phyloP scores from a whole-genome alignment of 30 jellyfish, hydroid and myxozoan genomes.

The Mastigias papua region DNA sequence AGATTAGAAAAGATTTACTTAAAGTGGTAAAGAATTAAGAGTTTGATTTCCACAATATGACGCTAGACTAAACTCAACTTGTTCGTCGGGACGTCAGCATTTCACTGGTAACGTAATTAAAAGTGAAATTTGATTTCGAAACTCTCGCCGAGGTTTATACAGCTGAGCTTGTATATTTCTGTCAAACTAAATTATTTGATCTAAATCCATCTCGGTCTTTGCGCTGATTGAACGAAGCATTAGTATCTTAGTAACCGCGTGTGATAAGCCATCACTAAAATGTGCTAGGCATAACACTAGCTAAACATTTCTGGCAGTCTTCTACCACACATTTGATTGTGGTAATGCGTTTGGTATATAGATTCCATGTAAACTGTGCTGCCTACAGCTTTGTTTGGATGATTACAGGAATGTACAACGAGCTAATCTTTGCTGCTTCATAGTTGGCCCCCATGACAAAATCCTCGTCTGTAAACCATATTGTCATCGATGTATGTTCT shows the following conservation, averaged over 20 bases:
- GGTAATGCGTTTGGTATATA: neutral
- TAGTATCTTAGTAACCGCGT: constrained; percentile 42
- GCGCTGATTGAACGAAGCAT: constrained; percentile 32
- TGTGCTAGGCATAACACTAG: neutral
- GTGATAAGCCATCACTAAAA: neutral
- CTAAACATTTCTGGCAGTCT: neutral
- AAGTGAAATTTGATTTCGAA: constrained; percentile 38
- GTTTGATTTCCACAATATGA: neutral
- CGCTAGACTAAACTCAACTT: neutral
- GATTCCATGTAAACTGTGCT: neutral
- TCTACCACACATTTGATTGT: neutral
- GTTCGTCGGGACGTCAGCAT: neutral
- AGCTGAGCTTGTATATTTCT: constrained; percentile 37
- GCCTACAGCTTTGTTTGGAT: too few relatives aligned
- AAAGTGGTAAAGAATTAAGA: neutral
- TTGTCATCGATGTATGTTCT: too few relatives aligned
- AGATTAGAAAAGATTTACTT: too few relatives aligned
- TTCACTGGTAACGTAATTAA: constrained; percentile 19
- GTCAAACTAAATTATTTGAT: constrained; percentile 60
- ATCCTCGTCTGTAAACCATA: too few relatives aligned
- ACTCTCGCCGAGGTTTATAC: constrained; percentile 54
- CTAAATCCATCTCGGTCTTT: constrained; percentile 18
- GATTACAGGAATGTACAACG: too few relatives aligned
- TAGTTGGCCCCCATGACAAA: too few relatives aligned
- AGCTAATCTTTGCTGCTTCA: too few relatives aligned